Base-by-base conservation (phyloP, 2,113 vertebrate species). In the Calypte anna region DNA sequence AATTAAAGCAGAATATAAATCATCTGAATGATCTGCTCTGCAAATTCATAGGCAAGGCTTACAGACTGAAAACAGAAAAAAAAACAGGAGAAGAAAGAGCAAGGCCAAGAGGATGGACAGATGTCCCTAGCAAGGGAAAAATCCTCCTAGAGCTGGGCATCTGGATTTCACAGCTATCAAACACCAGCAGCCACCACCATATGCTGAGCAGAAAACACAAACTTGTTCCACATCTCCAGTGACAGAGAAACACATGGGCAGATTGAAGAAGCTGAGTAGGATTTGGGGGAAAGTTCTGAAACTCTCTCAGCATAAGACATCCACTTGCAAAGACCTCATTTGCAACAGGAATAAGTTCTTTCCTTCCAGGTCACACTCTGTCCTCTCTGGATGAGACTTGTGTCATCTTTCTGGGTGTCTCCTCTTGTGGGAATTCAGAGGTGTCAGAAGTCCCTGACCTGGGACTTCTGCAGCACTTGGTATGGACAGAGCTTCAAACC, bases 161-260 rank as follows among this genome's bases (percentile, higher is more conserved):
- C 96, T 97, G 96, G 90, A 96, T 97, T 96, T 95, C 83, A 91
- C 83, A 93, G 90, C 77, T 94, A 91, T 73, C 79, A 91, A 96
- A 90, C 91, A 96, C 94, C 92, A 94, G 91, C 94, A 97, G 95
- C 80, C 76, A 55, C 83, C 48, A 69, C 96, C 96, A 97, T 97
- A 93, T 96, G 95, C 88, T 92, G 70, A 95, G 67, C 46, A 96
- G 90, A 95, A 96, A 94, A 86, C 38, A 74, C 51, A 93, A 96
- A 82, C 86, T 83, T 96, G 92, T 91, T 95, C 59, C 83, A 91
- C 90, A 92, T 44, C 33, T 59, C 40, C 88, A 91, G 72, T 2
- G 2, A 94, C 72, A 90, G 69, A 88, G 63, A 68, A 95, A 84
- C 23, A 48, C 62, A 30, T 25, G 77, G 80, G 91, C 96, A 95